A percentile compares a stretch with the other conserved stretches of the same genome.
These are phyloP conservation scores for Orientallactaga sibirica DNA, from an alignment of 2,797 vertebrate species.

Conservation along the genomic window DNA sequence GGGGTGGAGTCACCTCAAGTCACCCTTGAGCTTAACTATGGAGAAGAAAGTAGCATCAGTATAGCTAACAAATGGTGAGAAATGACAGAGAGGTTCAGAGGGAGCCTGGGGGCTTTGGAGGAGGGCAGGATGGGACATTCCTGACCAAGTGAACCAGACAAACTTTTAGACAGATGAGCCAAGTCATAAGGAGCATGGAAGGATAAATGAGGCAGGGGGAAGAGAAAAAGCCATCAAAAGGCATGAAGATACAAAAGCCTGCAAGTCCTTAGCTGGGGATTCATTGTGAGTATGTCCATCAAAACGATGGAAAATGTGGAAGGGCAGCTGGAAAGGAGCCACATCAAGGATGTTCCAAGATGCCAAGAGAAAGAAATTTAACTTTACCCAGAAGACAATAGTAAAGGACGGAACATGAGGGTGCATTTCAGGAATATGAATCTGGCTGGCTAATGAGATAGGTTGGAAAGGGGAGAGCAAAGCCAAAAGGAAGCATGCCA, in stretches of 20 bases:
- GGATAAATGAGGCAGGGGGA: not conserved
- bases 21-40: not conserved
- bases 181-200: not conserved
- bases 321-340: not conserved
- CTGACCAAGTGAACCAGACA: not conserved
- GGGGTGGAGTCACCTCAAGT: not conserved
- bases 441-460: constrained; percentile 49
- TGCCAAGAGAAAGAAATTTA: not conserved
- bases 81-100: not conserved
- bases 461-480: constrained; percentile 44
- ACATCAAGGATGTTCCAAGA: constrained; percentile 26
- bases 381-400: constrained; percentile 35
- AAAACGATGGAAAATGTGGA: not conserved
- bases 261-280: not conserved
- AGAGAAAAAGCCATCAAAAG: not conserved
- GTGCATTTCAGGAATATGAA: constrained; percentile 69
- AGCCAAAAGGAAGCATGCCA: constrained; percentile 65
- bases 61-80: not conserved
- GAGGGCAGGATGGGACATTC: not conserved
- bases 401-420: not conserved
- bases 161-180: constrained; percentile 15
- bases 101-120: not conserved
- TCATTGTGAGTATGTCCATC: not conserved
- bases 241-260: not conserved
- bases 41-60: not conserved